Base-by-base conservation (phyloP, 1,140 invertebrate species). In the Sitobion miscanthi region DNA sequence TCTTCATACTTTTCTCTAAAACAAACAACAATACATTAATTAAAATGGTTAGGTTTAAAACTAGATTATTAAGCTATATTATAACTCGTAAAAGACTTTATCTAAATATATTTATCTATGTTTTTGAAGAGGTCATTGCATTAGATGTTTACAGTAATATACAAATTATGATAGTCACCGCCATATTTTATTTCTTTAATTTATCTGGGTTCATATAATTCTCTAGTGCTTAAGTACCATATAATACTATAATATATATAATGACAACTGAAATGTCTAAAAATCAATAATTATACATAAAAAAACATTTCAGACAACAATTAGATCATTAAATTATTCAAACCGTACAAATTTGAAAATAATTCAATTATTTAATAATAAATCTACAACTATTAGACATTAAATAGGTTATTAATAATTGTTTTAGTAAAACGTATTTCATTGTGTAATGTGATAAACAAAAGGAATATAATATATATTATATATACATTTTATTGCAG, bases 1-100 rank as follows among this genome's bases (percentile, higher is more conserved):
- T 96, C 96, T 95, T 99, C 98, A 97, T 98, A 97, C 95, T 98
- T 97, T 95, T 96, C 95, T 95, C 98, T 99, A 96, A 90, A 97
- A 97, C 93, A 95, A 95, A 95, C 35, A 95, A 95, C 9, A 90
- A 90, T 42, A 17, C 11, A 89, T 57, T 89, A 35, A 89, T 62
- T 38, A 42, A 62, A 90, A 11, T 62, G 21, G 1, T 45, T 57
- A 90, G 42, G 11, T 25, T 54, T 38, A 52, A 25, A 5, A 38
- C 54, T 38, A 89, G 20, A 54, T 89, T 35, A 89, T 54, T 52
- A 57, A 38, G 20, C 9, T 8, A 57, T 89, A 54, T 89, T 38
- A 54, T 54, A 11, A n/a, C 20, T 69, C 30, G 4, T 69, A 35
- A 35, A 54, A 42, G 11, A 38, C 38, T 54, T 57, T 42, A 90